Conservation (phyloP, 2,797 vertebrate genomes). For the Chaenodraco wilsoni region DNA sequence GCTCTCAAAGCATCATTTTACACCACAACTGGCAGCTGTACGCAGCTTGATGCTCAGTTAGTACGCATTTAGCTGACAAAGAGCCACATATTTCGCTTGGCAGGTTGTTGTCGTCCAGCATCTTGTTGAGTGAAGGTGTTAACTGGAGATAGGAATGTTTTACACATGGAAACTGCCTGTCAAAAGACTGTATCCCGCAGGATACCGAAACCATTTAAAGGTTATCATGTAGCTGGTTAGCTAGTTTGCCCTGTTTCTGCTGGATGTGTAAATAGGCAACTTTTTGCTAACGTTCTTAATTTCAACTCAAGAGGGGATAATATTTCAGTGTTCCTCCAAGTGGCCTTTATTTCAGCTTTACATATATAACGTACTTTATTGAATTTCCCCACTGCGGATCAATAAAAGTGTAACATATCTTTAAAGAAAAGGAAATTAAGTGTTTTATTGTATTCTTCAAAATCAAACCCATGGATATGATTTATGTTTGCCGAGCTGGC, state of each 20-base stretch:
- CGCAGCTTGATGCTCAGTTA: background rate
- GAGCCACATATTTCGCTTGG: background rate
- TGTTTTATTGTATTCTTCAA: slow-evolving; percentile 21
- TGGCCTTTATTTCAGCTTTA: no score
- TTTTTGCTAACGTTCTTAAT: no score
- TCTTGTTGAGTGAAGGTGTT: background rate
- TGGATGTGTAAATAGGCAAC: background rate
- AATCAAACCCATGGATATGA: slow-evolving; percentile 17
- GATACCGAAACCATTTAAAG: no score
- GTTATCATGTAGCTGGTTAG: background rate
- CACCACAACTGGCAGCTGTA: no score
- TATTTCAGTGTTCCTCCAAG: background rate
- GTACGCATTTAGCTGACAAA: background rate
- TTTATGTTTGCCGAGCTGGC: slow-evolving; percentile 25
- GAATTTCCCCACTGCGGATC: no score
- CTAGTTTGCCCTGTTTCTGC: background rate
- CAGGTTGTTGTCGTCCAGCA: background rate
- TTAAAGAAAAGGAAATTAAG: background rate
- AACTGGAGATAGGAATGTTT: background rate
- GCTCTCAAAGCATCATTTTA: background rate
- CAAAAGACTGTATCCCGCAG: no score
- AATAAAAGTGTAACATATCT: no score
- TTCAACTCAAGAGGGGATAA: background rate
- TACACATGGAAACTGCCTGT: no score
- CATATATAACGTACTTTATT: no score